Percentiles rank a stretch among this genome's conserved stretches.
These are phyloP conservation scores for Patiria pectinifera DNA, from an alignment of 53 echinoderm and acorn worm genomes.

Conservation along the genomic window DNA sequence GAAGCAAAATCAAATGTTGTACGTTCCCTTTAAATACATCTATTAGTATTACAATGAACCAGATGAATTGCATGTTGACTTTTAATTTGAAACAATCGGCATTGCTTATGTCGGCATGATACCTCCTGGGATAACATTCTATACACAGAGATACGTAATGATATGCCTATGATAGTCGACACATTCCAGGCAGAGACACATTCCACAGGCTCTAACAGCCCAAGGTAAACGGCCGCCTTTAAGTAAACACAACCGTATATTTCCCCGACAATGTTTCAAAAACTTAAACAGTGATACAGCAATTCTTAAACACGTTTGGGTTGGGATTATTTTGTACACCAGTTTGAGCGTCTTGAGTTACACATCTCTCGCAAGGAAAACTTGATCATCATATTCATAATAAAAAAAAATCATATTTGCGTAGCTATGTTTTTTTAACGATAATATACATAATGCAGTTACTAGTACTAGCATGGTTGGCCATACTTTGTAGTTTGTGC, in stretches of 20 bases:
- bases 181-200: background rate
- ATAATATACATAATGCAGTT: background rate
- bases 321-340: too few species aligned
- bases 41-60: background rate
- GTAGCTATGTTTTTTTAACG: background rate
- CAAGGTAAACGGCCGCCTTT: background rate
- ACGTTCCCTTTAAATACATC: too few species aligned
- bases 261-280: background rate
- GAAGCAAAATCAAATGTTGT: too few species aligned
- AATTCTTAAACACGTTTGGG: too few species aligned
- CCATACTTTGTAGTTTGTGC: background rate
- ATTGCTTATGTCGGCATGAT: background rate
- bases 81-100: constrained; percentile 43
- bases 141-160: constrained; percentile 25
- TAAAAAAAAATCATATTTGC: constrained; percentile 1
- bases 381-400: background rate
- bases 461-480: background rate
- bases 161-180: constrained; percentile 7
- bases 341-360: too few species aligned
- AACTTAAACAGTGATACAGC: background rate
- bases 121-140: background rate
- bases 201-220: background rate
- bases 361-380: background rate
- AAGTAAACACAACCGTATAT: background rate
- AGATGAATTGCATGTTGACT: constrained; percentile 11